A percentile compares a stretch with the other conserved stretches of the same genome.
These are phyloP conservation scores for Hepsetus odoe DNA, from an alignment of 2,113 vertebrate genomes.

Conservation along the genomic window DNA sequence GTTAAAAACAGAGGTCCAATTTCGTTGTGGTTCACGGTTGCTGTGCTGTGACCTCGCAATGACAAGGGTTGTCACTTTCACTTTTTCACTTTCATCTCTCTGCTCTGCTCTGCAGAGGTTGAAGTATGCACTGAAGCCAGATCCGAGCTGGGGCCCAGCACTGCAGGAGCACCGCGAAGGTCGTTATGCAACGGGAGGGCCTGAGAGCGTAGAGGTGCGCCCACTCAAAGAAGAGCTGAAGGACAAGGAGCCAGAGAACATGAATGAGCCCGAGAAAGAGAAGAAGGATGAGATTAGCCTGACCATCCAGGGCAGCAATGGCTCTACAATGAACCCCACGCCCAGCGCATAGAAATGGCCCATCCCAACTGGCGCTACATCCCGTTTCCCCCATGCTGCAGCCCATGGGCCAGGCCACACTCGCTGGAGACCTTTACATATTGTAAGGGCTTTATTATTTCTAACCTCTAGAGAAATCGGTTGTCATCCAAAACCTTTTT, in stretches of 20 bases:
- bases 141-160: conserved; percentile 92
- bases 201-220: conserved; percentile 83
- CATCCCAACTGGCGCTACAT: conserved; percentile 56
- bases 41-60: no score
- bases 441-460: conserved; percentile 83
- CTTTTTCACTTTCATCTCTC: not conserved
- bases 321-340: conserved; percentile 90
- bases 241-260: conserved; percentile 85
- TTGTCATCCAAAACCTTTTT: conserved; percentile 71
- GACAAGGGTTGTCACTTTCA: not conserved
- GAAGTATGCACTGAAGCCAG: conserved; percentile 86
- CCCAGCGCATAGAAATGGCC: conserved; percentile 78
- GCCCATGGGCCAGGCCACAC: conserved; percentile 73
- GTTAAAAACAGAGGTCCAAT: no score
- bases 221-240: conserved; percentile 82
- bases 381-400: conserved; percentile 65
- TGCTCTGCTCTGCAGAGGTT: conserved; percentile 81
- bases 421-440: conserved; percentile 83
- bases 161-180: conserved; percentile 91
- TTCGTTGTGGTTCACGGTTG: no score
- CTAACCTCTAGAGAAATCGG: conserved; percentile 72
- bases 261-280: conserved; percentile 77
- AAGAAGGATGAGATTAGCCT: conserved; percentile 80
- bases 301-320: conserved; percentile 88
- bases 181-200: conserved; percentile 81